Percentiles rank a stretch among this genome's conserved stretches.
Conservation (phyloP, 2,113 vertebrate species). For the Psilopsiagon aurifrons region DNA sequence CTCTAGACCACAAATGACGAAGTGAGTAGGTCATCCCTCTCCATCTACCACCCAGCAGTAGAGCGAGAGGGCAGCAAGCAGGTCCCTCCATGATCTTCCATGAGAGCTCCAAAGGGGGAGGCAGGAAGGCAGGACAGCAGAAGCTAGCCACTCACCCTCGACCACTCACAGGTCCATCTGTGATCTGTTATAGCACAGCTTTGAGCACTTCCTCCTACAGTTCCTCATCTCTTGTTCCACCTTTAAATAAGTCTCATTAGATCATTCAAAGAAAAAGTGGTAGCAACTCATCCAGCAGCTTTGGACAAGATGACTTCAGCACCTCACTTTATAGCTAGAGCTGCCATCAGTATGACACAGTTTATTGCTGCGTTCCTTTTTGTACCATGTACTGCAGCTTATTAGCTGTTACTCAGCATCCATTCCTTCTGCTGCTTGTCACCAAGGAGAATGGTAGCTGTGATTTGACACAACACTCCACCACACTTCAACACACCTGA, state of each 20-base stretch:
- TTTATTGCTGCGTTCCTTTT: not conserved
- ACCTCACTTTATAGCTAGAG: not conserved
- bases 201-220: not conserved
- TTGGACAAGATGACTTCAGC: not conserved
- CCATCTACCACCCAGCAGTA: not conserved
- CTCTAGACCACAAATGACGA: accelerated
- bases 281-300: not conserved
- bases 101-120: not conserved
- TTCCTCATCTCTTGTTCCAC: not conserved
- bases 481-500: not conserved
- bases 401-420: not conserved
- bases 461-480: not conserved
- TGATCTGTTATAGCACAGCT: not conserved
- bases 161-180: not conserved
- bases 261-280: not conserved
- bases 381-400: not conserved
- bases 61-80: not conserved
- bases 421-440: not conserved
- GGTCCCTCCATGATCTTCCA: not conserved
- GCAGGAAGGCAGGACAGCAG: not conserved
- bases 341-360: not conserved
- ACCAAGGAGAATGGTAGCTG: not conserved
- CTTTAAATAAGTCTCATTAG: not conserved
- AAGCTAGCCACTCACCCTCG: not conserved
- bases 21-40: not conserved